Evolutionary conservation across 2,113 vertebrate genomes (phyloP).

Genomic region (Jaculus jaculus): DNA sequence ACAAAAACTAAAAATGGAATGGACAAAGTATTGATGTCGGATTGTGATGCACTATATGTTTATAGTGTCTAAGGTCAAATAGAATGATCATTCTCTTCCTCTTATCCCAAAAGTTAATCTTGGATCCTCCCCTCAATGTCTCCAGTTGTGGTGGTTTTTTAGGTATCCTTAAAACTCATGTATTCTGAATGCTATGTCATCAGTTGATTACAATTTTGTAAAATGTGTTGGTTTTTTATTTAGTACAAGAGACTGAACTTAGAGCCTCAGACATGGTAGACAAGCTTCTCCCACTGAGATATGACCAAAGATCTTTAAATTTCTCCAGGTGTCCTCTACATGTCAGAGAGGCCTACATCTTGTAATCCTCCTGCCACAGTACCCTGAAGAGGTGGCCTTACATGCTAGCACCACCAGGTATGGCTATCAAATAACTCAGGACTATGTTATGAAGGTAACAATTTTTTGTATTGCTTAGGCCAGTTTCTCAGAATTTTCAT

Average conservation of each 20-base stretch:
- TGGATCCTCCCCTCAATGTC: not conserved
- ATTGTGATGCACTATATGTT: not conserved
- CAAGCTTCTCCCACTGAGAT: not conserved
- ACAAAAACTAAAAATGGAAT: not conserved
- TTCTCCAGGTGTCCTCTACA: not conserved
- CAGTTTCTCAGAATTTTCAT: conserved; percentile 53
- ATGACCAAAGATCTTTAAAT: not conserved
- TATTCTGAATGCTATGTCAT: too few relatives aligned
- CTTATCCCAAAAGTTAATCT: not conserved
- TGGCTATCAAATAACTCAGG: not conserved
- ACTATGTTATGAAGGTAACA: conserved; percentile 22
- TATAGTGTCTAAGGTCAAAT: not conserved
- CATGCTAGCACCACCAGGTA: not conserved
- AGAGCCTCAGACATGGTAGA: too few relatives aligned
- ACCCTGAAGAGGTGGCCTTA: not conserved
- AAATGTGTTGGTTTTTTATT: not conserved
- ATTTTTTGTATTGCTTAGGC: not conserved
- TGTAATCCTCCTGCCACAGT: not conserved
- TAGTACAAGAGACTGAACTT: not conserved
- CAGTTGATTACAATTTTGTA: too few relatives aligned
- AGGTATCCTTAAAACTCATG: too few relatives aligned
- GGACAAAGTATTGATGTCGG: not conserved
- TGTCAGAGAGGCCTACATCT: not conserved
- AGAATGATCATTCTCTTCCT: not conserved
- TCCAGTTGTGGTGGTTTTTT: too few relatives aligned